Percentiles rank a stretch among this genome's conserved stretches.
Conservation (phyloP, 1,140 invertebrate species). For the Liolophura sinensis region DNA sequence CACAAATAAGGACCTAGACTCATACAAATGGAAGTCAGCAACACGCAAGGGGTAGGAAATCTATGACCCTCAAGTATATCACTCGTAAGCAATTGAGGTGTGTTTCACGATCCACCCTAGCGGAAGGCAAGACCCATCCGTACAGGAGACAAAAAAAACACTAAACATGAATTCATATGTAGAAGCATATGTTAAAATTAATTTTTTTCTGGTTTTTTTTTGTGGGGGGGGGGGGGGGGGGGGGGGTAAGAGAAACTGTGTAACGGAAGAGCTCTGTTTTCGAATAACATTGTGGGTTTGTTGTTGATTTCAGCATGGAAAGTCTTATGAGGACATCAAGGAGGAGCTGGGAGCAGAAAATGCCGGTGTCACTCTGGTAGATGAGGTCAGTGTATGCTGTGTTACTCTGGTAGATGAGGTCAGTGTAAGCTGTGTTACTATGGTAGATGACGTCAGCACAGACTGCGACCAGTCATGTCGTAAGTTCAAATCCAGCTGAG, state of each 20-base stretch:
- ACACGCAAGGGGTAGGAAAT: too few species aligned
- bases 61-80: not conserved
- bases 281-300: not conserved
- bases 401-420: conserved; percentile 26
- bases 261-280: not conserved
- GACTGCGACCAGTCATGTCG: too few species aligned
- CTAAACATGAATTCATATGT: not conserved
- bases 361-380: conserved; percentile 20
- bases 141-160: not conserved
- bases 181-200: not conserved
- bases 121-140: not conserved
- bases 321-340: conserved; percentile 63
- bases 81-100: not conserved
- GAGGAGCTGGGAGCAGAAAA: conserved; percentile 34
- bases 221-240: too few species aligned
- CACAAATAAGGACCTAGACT: too few species aligned
- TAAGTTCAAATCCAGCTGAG: too few species aligned
- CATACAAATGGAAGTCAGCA: too few species aligned
- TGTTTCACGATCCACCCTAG: not conserved
- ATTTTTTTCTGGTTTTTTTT: too few species aligned
- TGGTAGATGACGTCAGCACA: conserved; percentile 22
- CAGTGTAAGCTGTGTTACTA: conserved; percentile 8
- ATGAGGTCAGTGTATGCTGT: conserved; percentile 15
- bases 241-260: not conserved
- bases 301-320: conserved; percentile 61